Percentiles rank a stretch among this genome's conserved stretches.
These are phyloP conservation scores for Eriosoma lanigerum DNA, from an alignment of 1,140 invertebrate species.

Conservation along the genomic window DNA sequence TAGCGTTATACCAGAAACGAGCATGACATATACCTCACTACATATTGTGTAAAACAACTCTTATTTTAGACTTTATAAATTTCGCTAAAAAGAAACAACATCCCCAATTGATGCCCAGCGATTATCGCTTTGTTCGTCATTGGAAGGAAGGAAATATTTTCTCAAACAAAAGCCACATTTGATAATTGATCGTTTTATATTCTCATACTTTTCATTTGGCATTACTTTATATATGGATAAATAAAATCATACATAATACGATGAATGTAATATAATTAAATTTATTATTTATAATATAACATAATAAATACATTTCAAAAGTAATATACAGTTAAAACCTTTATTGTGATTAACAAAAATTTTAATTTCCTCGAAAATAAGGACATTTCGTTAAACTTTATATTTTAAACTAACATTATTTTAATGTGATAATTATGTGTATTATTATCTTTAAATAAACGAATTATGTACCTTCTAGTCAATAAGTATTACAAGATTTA, in stretches of 20 bases:
- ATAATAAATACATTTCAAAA: no score
- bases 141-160: neutral
- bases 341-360: no score
- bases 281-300: no score
- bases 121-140: neutral
- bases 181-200: neutral
- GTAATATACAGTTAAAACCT: no score
- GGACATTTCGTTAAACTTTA: no score
- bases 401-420: no score
- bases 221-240: neutral
- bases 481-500: no score
- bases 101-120: neutral
- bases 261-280: no score
- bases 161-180: neutral
- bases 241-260: conserved; percentile 13
- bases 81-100: neutral
- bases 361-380: no score
- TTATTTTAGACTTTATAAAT: neutral
- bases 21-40: neutral
- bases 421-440: no score
- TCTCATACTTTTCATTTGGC: neutral
- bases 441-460: no score
- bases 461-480: no score
- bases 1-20: neutral
- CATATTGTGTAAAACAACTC: conserved; percentile 27